Percentiles rank a stretch among this genome's conserved stretches.
Conservation (phyloP, 1,140 invertebrate species). For the Zaprionus inermis region DNA sequence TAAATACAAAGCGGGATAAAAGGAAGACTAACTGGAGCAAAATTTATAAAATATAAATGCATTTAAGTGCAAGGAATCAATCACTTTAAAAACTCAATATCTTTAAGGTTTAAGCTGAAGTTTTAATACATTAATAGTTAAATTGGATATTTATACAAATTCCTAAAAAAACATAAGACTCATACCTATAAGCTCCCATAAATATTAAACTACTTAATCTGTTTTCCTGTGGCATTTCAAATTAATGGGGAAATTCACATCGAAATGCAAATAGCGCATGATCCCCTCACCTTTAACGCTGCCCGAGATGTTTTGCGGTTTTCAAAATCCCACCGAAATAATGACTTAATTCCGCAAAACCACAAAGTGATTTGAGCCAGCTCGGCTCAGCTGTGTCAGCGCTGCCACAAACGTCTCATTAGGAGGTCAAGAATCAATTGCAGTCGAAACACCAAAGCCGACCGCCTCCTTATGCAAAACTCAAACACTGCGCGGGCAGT, state of each 20-base stretch:
- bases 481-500: slow-evolving; percentile 2
- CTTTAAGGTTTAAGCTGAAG: too few relatives aligned
- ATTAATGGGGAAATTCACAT: neutral
- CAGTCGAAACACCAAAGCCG: slow-evolving; percentile 35
- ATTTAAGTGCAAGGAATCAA: too few relatives aligned
- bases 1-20: too few relatives aligned
- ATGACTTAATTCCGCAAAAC: slow-evolving; percentile 46
- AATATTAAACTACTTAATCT: neutral
- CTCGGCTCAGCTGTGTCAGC: slow-evolving; percentile 12
- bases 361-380: slow-evolving; percentile 19
- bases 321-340: slow-evolving; percentile 25
- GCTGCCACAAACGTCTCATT: slow-evolving; percentile 45
- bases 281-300: slow-evolving; percentile 30
- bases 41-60: too few relatives aligned
- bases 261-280: slow-evolving; percentile 25
- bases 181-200: neutral
- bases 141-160: too few relatives aligned
- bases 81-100: too few relatives aligned
- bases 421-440: slow-evolving; percentile 54
- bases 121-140: too few relatives aligned
- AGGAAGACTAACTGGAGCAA: too few relatives aligned
- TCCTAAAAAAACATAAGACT: too few relatives aligned
- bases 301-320: slow-evolving; percentile 1
- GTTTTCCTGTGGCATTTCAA: neutral
- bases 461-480: slow-evolving; percentile 42